Evolutionary conservation across 1,140 invertebrate species (phyloP).

Genomic region (Drosophila lowei): DNA sequence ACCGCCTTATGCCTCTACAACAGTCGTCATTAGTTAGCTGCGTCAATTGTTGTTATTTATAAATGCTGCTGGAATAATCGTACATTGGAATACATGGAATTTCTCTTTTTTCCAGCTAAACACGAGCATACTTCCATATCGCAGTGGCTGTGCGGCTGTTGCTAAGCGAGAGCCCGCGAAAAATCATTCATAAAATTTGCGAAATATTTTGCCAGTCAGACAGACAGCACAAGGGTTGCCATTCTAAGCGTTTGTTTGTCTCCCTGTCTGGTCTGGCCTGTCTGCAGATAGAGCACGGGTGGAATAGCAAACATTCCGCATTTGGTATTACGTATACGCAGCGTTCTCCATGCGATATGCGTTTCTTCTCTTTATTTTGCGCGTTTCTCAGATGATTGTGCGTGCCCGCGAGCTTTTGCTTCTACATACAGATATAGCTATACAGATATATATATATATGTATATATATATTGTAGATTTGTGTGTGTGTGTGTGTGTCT

Average conservation of each 20-base stretch:
- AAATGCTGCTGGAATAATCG: constrained; percentile 21
- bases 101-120: constrained; percentile 24
- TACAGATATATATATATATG: constrained; percentile 10
- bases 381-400: constrained; percentile 12
- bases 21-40: constrained; percentile 52
- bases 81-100: constrained; percentile 11
- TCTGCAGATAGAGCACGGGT: constrained; percentile 43
- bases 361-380: not conserved
- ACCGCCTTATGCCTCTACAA: constrained; percentile 14
- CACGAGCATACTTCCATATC: constrained; percentile 1
- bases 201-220: not conserved
- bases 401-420: constrained; percentile 18
- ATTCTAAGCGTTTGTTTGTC: not conserved
- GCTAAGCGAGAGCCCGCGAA: not conserved
- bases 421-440: not conserved
- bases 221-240: constrained; percentile 16
- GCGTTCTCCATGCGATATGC: constrained; percentile 13
- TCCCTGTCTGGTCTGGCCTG: constrained; percentile 28
- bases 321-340: constrained; percentile 49
- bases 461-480: constrained; percentile 4
- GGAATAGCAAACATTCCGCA: constrained; percentile 39
- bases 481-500: constrained; percentile 19
- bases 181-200: constrained; percentile 49
- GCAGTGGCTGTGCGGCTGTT: constrained; percentile 6
- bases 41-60: constrained; percentile 48